Evolutionary conservation across 2,888 invertebrate species (phyloP).

Genomic region (Heteromyza rotundicornis): DNA sequence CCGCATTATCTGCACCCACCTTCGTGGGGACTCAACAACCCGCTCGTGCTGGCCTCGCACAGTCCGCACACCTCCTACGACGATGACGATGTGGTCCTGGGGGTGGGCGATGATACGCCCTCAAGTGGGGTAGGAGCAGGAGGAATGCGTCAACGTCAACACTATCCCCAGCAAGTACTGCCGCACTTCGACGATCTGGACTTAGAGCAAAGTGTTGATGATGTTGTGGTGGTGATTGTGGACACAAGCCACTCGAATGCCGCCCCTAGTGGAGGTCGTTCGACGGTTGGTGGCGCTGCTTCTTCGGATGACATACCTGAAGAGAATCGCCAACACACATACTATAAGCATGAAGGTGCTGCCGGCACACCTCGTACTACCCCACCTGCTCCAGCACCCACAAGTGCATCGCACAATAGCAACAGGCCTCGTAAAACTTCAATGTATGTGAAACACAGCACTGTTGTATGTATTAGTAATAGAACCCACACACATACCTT

Average conservation of each 20-base stretch:
- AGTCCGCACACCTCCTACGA: conserved; percentile 62
- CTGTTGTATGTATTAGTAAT: conserved; percentile 19
- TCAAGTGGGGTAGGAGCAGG: conserved; percentile 36
- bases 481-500: conserved; percentile 2
- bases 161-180: conserved; percentile 22
- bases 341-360: conserved; percentile 38
- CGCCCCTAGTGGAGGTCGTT: conserved; percentile 9
- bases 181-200: conserved; percentile 33
- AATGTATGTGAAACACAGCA: conserved; percentile 39
- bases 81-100: conserved; percentile 49
- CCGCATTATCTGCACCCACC: conserved; percentile 71
- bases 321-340: conserved; percentile 33
- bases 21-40: conserved; percentile 61
- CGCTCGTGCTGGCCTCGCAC: conserved; percentile 62
- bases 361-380: conserved; percentile 18
- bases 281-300: conserved; percentile 11
- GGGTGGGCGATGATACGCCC: conserved; percentile 48
- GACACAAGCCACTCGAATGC: conserved; percentile 14
- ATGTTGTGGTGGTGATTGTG: conserved; percentile 54
- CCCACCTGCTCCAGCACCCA: conserved; percentile 20
- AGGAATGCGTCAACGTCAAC: conserved; percentile 30
- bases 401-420: conserved; percentile 34
- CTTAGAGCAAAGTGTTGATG: conserved; percentile 43
- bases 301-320: not conserved
- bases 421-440: conserved; percentile 41